Conservation (phyloP, 2,888 invertebrate genomes). For the Osmoderma eremita region DNA sequence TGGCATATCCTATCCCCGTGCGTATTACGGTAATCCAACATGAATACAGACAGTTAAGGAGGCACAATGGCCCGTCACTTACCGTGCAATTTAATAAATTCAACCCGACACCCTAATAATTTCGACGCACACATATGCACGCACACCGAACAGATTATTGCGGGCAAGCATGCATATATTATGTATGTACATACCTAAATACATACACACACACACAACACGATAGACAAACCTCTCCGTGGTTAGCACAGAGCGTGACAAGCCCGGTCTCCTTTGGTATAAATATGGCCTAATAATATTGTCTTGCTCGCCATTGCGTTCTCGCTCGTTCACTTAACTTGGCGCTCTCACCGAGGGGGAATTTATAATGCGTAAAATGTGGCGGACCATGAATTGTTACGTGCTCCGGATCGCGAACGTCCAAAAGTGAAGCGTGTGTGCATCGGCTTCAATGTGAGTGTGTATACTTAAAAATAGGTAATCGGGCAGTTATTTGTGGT, state of each 20-base stretch:
- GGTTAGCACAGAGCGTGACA: not conserved
- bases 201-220: too few relatives aligned
- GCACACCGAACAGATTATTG: slow-evolving; percentile 23
- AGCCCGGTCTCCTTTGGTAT: slow-evolving; percentile 28
- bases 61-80: slow-evolving; percentile 45
- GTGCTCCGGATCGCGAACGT: not conserved
- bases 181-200: too few relatives aligned
- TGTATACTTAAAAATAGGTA: slow-evolving; percentile 3
- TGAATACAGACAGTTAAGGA: slow-evolving; percentile 47
- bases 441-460: not conserved
- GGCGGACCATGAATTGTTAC: slow-evolving; percentile 43
- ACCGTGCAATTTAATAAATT: slow-evolving; percentile 51
- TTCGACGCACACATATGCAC: slow-evolving; percentile 18
- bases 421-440: slow-evolving; percentile 8
- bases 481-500: not conserved
- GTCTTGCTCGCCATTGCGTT: slow-evolving; percentile 32
- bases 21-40: slow-evolving; percentile 39
- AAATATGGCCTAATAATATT: slow-evolving; percentile 51
- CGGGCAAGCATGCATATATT: too few relatives aligned
- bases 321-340: slow-evolving; percentile 26
- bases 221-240: slow-evolving; percentile 40
- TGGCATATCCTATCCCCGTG: not conserved
- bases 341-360: slow-evolving; percentile 44
- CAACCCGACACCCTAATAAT: slow-evolving; percentile 48
- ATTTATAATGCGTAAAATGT: slow-evolving; percentile 53